Evolutionary conservation across 2,888 invertebrate species (phyloP).

Genomic region (Monoplex corrugatus): DNA sequence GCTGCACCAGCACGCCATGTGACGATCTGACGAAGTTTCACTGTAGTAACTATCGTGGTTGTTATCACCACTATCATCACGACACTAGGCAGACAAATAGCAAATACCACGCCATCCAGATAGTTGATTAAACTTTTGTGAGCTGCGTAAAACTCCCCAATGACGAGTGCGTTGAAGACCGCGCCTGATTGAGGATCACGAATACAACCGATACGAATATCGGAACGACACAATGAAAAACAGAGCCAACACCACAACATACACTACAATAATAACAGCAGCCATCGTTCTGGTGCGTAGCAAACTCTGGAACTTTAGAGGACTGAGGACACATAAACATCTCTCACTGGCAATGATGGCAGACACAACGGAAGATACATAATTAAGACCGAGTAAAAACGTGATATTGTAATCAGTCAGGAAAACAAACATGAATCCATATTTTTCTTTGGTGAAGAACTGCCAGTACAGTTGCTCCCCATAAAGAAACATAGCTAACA

Average conservation of each 20-base stretch:
- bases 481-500: background rate
- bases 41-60: background rate
- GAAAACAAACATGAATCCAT: background rate
- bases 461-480: background rate
- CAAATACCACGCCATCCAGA: background rate
- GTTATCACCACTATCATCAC: background rate
- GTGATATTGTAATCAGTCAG: background rate
- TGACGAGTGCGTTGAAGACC: background rate
- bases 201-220: background rate
- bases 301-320: conserved; percentile 5
- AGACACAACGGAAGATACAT: background rate
- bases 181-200: background rate
- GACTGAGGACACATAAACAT: background rate
- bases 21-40: background rate
- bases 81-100: background rate
- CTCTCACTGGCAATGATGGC: conserved; percentile 29
- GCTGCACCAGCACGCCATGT: background rate
- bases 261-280: background rate
- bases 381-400: background rate
- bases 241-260: background rate
- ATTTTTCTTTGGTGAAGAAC: background rate
- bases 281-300: background rate
- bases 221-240: background rate
- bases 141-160: background rate
- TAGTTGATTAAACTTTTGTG: background rate